Evolutionary conservation across 2,888 invertebrate species (phyloP), one percentile per base, ranked within the genome.

Genomic region (Charanyca ferruginea): DNA sequence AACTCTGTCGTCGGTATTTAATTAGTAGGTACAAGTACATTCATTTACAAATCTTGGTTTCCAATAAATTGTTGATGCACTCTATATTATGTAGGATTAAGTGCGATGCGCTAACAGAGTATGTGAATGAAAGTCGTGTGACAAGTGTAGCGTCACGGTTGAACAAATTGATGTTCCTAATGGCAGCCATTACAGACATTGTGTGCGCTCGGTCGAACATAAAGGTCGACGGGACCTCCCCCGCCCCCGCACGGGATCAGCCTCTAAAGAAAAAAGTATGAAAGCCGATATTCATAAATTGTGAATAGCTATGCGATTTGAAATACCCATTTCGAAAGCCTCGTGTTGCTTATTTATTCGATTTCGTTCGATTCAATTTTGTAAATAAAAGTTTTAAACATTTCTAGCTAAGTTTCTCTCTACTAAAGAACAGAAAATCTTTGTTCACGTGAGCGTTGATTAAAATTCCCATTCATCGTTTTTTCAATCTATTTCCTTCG

Each of bases 151-250:
- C 87, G 89, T 90, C 88, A 90, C 90, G 91, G 86, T 87, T 88
- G 87, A 92, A 88, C 90, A 88, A 93, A 90, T 90, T 91, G 91
- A 93, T 92, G 91, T 88, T 81, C 89, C 87, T 93, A 93, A 91
- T 93, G 92, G 92, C 85, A 62, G 85, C 92, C 91, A 93, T 93
- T 93, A 93, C 89, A 87, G 87, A 89, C 90, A 90, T 92, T 91
- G 91, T 91, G 91, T 90, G 89, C 90, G 91, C 90, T 89, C 91
- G 88, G 92, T 92, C 91, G 90, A 88, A 91, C 89, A 90, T 83
- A 89, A 90, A 92, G 93, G 91, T 88, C 89, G 87, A 73, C 82
- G 79, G 80, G 79, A 79, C 73, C 79, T 69, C 79, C 71, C 79
- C 79, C 66, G 79, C 73, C 80, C 79, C 74, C 77, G 66, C 78